Conservation (phyloP, 2,797 vertebrate genomes). For the Apogon hyalosoma region DNA sequence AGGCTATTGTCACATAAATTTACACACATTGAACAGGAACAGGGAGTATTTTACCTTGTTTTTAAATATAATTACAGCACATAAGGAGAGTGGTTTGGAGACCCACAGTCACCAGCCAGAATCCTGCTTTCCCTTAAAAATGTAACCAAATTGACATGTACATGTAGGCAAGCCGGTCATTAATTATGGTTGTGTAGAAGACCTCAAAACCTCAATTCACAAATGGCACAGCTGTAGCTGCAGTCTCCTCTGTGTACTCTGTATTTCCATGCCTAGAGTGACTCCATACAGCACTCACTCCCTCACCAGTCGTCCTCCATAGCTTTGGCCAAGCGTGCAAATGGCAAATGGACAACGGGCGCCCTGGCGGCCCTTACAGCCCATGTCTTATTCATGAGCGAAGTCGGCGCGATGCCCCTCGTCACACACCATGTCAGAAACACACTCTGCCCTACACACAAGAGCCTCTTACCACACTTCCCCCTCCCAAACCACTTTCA, state of each 20-base stretch:
- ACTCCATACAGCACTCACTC: slow-evolving; percentile 49
- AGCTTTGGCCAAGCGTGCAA: slow-evolving; percentile 82
- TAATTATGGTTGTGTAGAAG: slow-evolving; percentile 62
- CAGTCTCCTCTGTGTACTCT: slow-evolving; percentile 55
- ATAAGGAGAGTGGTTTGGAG: slow-evolving; percentile 6
- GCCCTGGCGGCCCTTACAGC: slow-evolving; percentile 58
- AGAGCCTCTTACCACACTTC: slow-evolving; percentile 52
- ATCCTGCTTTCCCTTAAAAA: slow-evolving; percentile 59
- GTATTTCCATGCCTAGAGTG: slow-evolving; percentile 49
- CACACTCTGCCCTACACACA: slow-evolving; percentile 60
- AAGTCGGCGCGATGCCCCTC: slow-evolving; percentile 68
- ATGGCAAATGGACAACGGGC: slow-evolving; percentile 80
- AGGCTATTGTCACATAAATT: slow-evolving; percentile 25
- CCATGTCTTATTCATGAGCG: slow-evolving; percentile 85
- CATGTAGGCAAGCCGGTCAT: slow-evolving; percentile 43
- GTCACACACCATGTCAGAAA: slow-evolving; percentile 77
- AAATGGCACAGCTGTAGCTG: slow-evolving; percentile 56
- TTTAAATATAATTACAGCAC: not conserved
- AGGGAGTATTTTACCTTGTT: slow-evolving; percentile 20
- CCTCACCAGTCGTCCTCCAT: slow-evolving; percentile 71
- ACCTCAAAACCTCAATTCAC: slow-evolving; percentile 64
- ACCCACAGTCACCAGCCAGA: slow-evolving; percentile 32
- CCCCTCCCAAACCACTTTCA: slow-evolving; percentile 50
- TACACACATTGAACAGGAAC: slow-evolving; percentile 20
- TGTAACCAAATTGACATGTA: slow-evolving; percentile 54